Base-by-base conservation (phyloP, 2,797 vertebrate genomes). In the Notamacropus eugenii region DNA sequence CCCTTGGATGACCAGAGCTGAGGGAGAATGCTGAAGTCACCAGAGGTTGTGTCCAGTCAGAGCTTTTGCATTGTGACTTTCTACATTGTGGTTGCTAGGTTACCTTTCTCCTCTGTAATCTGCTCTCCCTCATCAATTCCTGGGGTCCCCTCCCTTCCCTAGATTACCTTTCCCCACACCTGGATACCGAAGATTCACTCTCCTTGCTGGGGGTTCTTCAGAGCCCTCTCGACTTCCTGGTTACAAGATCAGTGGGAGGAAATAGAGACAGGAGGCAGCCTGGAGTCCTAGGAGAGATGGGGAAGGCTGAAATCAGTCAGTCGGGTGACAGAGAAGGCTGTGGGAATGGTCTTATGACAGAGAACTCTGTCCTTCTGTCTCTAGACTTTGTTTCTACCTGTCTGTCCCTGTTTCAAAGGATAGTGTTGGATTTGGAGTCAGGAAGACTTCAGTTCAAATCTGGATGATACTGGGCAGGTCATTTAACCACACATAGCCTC, bases 81-180 rank as follows among this genome's bases (percentile, higher is more conserved):
- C n/a, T 50, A 91, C 67, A 92, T 46, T 3, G 52, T 22, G 91
- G 98, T 98, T 98, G 97, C 98, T 97, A 98, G 96, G 98, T 93
- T 96, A 97, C 98, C 22, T 19, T 6, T 56, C 91, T 31, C 96
- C 90, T 57, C 93, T 93, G 96, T 46, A 55, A 92, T 95, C 94
- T 94, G 96, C 95, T 96, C 93, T 92, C 56, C 31, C 67, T 95
- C 90, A 92, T 52, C 54, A 92, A 19, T 2, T 74, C 82, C 93
- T 93, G 92, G 93, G 90, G 92, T 92, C 54, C 90, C 29, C 8
- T 50, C 56, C 91, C 12, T 16, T 4, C 1, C 40, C 55, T 13
- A 55, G 95, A n/a, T 94, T 87, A 87, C 54, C 92, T 82, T 93
- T 58, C 92, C 52, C 11, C 46, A 5, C 11, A 40, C 59, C 93